Percentiles rank a stretch among this genome's conserved stretches.
Conservation (phyloP, 2,113 vertebrate genomes). For the Oriolus oriolus region DNA sequence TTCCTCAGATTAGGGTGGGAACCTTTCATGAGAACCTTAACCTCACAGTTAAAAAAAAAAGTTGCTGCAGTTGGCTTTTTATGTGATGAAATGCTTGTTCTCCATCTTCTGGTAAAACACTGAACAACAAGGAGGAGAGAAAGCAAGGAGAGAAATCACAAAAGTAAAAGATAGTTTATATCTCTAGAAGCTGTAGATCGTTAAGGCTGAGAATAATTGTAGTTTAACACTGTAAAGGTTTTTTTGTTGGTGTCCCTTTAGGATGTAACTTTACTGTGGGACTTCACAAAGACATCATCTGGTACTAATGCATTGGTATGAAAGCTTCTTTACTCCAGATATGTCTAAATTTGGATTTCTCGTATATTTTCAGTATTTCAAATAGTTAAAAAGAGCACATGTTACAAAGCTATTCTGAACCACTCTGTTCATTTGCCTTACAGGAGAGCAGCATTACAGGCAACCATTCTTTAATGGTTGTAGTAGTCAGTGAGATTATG, state of each 20-base stretch:
- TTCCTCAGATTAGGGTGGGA: background rate
- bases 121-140: background rate
- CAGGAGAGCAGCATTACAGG: background rate
- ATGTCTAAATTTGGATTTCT: background rate
- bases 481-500: background rate
- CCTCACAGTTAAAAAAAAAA: background rate
- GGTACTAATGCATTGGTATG: background rate
- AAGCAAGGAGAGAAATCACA: background rate
- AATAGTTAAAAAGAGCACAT: background rate
- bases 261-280: background rate
- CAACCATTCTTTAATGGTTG: background rate
- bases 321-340: background rate
- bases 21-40: background rate
- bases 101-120: constrained; percentile 6
- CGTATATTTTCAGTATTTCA: background rate
- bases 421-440: background rate
- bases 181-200: background rate
- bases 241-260: background rate
- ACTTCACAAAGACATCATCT: background rate
- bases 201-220: background rate
- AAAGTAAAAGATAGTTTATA: background rate
- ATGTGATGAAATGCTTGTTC: background rate
- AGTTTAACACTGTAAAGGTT: background rate
- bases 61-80: background rate
- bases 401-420: background rate